Evolutionary conservation across 2,888 invertebrate genomes (phyloP), one percentile per base, ranked within the genome.

Genomic region (Himalopsyche japonica): DNA sequence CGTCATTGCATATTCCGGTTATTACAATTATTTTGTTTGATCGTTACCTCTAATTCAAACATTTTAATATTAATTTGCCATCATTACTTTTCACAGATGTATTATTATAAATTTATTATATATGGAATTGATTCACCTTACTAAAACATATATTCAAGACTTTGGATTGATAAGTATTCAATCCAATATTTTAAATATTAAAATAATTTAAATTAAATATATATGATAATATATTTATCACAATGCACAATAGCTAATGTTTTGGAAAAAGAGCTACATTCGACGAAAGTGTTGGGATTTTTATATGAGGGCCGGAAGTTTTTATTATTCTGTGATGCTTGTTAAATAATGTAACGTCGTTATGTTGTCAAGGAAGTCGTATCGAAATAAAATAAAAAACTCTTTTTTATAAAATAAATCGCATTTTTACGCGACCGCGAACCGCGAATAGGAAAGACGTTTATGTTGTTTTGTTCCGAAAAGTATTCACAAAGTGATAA

Each of bases 241-340:
- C 57, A 57, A 57, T 57, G 57, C 12, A 20, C 5, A 15, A 57
- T 57, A 20, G 57, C 10, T 24, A 57, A 7, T 8, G 57, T 57
- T n/a, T 57, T 20, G 7, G 20, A 20, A 20, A 20, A 8, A 12
- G 57, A 57, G 57, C 57, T 57, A 57, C n/a, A 57, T 20, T 57
- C 20, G 57, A 57, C 20, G 20, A 64, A 79, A 79, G 48, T 82
- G 82, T 84, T 84, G 80, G 43, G 84, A 81, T 79, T 81, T 81
- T 84, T 57, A 49, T 82, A 84, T 79, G 82, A 81, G 86, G 82
- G 84, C 86, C 86, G 86, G 86, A 86, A 86, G 85, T 82, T 80
- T 85, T 86, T 85, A 85, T 86, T 86, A 86, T 85, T 83, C 85
- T 80, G 82, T 82, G 80, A 82, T 80, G 86, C 82, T 82, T 82